These are phyloP conservation scores for Apostichopus japonicus DNA, from an alignment of 35 echinoderm and acorn worm species.

Conservation along the genomic window DNA sequence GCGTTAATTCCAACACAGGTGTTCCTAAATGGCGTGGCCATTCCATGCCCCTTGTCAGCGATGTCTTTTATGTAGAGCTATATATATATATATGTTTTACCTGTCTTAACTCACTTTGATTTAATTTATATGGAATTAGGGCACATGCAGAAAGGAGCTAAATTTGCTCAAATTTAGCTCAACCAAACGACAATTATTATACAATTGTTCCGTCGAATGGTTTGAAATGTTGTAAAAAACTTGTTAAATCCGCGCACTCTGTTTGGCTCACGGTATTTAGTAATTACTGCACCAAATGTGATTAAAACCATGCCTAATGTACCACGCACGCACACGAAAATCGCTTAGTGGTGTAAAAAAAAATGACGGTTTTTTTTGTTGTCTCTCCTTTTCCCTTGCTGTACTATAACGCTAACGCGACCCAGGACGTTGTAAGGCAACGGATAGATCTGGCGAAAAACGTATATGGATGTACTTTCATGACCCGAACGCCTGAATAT, in stretches of 20 bases:
- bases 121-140: constrained; percentile 47
- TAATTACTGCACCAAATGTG: constrained; percentile 39
- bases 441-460: too few species aligned
- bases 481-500: too few species aligned
- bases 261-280: constrained; percentile 28
- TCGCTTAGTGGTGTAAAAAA: constrained; percentile 30
- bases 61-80: not conserved
- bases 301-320: constrained; percentile 52
- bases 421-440: not conserved
- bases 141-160: constrained; percentile 36
- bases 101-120: constrained; percentile 6
- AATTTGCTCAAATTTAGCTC: constrained; percentile 41
- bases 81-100: not conserved
- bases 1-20: constrained; percentile 44
- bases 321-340: constrained; percentile 29
- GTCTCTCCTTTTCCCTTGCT: too few species aligned
- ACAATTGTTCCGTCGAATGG: constrained; percentile 47
- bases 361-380: not conserved
- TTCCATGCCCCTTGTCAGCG: not conserved
- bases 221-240: constrained; percentile 31
- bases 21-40: constrained; percentile 15
- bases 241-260: not conserved
- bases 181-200: constrained; percentile 44
- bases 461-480: too few species aligned
- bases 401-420: not conserved